These are phyloP conservation scores for Aphis craccivora DNA, from an alignment of 1,140 invertebrate species.

Conservation along the genomic window DNA sequence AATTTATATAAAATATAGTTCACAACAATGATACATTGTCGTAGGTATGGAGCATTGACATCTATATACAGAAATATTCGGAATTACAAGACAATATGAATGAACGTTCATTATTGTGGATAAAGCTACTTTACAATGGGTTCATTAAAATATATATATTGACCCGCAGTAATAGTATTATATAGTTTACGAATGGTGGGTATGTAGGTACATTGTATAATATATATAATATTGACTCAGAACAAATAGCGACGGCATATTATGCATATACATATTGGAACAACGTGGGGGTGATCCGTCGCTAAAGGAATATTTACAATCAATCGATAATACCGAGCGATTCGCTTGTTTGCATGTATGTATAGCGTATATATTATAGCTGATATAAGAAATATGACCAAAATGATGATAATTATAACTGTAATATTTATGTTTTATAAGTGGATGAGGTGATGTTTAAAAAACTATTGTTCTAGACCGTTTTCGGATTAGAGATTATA, in stretches of 20 bases:
- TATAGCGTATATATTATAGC: too few relatives aligned
- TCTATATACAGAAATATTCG: not conserved
- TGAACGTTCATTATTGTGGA: not conserved
- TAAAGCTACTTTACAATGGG: not conserved
- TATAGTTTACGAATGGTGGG: not conserved
- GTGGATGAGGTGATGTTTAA: not conserved
- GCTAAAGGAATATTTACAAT: not conserved
- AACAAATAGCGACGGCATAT: not conserved
- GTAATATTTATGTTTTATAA: not conserved
- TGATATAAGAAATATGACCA: not conserved
- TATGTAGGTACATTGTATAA: not conserved
- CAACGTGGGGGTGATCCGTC: not conserved
- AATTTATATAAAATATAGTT: not conserved
- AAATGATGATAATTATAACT: not conserved
- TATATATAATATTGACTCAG: not conserved
- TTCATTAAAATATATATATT: conserved; percentile 2
- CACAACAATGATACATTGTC: not conserved
- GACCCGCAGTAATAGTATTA: not conserved
- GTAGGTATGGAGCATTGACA: not conserved
- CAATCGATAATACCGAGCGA: not conserved
- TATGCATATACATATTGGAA: not conserved
- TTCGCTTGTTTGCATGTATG: not conserved
- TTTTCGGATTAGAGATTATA: not conserved
- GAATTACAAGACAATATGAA: not conserved
- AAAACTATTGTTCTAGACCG: not conserved